Evolutionary conservation across 2,113 vertebrate genomes (phyloP), one percentile per base, ranked within the genome.

Genomic region (Python bivittatus): DNA sequence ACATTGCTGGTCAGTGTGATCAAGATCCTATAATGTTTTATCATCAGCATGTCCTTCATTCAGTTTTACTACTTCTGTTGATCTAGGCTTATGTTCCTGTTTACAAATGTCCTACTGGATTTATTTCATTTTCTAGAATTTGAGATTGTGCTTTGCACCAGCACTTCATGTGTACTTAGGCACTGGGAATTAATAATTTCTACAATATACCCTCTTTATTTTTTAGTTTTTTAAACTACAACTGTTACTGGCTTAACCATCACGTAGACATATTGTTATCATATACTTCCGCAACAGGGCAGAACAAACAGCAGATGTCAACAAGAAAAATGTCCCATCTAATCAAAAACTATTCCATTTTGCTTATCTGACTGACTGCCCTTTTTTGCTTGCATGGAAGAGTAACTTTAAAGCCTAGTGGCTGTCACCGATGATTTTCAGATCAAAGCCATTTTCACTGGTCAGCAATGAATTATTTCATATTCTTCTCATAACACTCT

Each of bases 371-470:
- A 93, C 54, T 93, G 90, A 94, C 88, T 42, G n/a, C 88, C 79
- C 88, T 25, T 92, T 91, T 86, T 90, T 92, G 15, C 86, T 92
- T 92, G 6, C 60, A 52, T 90, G 11, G 86, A 87, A 95, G 91
- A 90, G 20, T 85, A 95, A 64, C 68, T 94, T 95, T 90, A 91
- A 95, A 95, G 17, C 83, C 92, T 44, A 92, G 58, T 0, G 0
- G 91, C 56, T 92, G 84, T 6, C 42, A 57, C 52, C 79, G 27
- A 53, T 0, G 3, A 94, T 88, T 94, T 95, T 94, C 88, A 95
- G 95, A 94, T 93, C 88, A 96, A 96, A 88, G 84, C 61, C 29
- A n/a, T 96, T 95, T 95, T 91, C 88, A 95, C 92, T 95, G 68
- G 33, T 90, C 23, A n/a, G 42, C 60, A 92, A 92, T 93, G 85